Percentiles rank a stretch among this genome's conserved stretches.
These are phyloP conservation scores for Chrysomela aeneicollis DNA, from an alignment of 2,888 invertebrate genomes.

Conservation along the genomic window DNA sequence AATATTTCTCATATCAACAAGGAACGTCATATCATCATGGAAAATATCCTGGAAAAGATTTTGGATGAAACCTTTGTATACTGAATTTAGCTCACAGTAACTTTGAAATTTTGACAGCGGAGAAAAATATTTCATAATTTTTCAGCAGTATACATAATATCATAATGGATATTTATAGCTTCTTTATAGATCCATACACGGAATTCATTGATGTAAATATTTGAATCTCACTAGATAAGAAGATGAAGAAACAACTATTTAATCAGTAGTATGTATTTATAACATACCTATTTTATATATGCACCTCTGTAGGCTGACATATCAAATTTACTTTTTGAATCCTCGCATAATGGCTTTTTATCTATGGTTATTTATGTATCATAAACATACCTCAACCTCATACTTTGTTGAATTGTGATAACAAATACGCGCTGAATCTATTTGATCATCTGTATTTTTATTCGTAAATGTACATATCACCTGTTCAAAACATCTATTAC, in stretches of 20 bases:
- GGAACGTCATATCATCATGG: too few relatives aligned
- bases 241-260: conserved; percentile 1
- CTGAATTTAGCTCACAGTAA: too few relatives aligned
- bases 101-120: too few relatives aligned
- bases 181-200: too few relatives aligned
- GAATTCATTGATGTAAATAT: neutral
- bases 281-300: neutral
- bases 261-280: conserved; percentile 1
- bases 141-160: too few relatives aligned
- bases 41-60: too few relatives aligned
- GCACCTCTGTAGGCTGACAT: neutral
- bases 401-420: conserved; percentile 4
- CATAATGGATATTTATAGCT: too few relatives aligned
- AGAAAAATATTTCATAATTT: too few relatives aligned
- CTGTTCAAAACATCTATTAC: too few relatives aligned
- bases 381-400: neutral
- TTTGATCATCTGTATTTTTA: neutral
- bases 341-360: neutral
- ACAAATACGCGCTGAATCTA: neutral
- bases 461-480: too few relatives aligned
- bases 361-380: neutral
- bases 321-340: neutral
- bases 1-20: neutral
- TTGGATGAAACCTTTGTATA: too few relatives aligned
- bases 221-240: neutral